Evolutionary conservation across 2,113 vertebrate species (phyloP).

Genomic region (Cochlearius cochlearius): DNA sequence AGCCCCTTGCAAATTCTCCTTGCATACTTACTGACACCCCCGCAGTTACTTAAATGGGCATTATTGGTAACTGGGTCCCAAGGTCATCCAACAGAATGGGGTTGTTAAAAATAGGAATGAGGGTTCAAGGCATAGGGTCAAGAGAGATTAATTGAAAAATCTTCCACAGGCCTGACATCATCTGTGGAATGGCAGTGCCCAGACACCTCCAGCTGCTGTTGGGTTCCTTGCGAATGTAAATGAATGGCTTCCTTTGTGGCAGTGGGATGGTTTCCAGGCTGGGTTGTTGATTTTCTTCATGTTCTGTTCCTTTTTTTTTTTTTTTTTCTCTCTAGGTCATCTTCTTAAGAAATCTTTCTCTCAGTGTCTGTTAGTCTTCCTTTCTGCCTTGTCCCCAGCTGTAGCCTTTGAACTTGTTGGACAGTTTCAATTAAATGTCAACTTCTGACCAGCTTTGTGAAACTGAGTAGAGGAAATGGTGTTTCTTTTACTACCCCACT

Average conservation of each 20-base stretch:
- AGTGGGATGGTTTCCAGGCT: background rate
- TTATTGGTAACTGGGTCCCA: slow-evolving; percentile 61
- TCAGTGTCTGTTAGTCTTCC: background rate
- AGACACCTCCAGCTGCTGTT: slow-evolving; percentile 67
- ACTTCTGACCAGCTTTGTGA: background rate
- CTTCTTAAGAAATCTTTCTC: background rate
- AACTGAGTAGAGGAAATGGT: background rate
- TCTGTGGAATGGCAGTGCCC: slow-evolving; percentile 49
- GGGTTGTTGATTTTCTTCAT: background rate
- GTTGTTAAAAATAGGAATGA: slow-evolving; percentile 70
- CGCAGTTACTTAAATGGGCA: slow-evolving; percentile 66
- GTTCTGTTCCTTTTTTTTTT: background rate
- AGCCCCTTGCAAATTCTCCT: slow-evolving; percentile 57
- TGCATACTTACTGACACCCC: slow-evolving; percentile 34
- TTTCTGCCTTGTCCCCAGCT: background rate
- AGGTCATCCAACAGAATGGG: slow-evolving; percentile 63
- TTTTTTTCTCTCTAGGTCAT: background rate
- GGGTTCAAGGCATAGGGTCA: slow-evolving; percentile 58
- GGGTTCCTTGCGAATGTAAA: slow-evolving; percentile 57
- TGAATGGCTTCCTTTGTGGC: slow-evolving; percentile 26
- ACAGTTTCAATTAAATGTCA: background rate
- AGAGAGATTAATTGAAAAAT: slow-evolving; percentile 76
- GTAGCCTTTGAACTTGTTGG: background rate
- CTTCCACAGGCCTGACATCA: slow-evolving; percentile 52
- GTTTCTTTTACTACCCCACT: background rate